Evolutionary conservation across 2,113 vertebrate genomes (phyloP).

Genomic region (Xiphophorus couchianus): DNA sequence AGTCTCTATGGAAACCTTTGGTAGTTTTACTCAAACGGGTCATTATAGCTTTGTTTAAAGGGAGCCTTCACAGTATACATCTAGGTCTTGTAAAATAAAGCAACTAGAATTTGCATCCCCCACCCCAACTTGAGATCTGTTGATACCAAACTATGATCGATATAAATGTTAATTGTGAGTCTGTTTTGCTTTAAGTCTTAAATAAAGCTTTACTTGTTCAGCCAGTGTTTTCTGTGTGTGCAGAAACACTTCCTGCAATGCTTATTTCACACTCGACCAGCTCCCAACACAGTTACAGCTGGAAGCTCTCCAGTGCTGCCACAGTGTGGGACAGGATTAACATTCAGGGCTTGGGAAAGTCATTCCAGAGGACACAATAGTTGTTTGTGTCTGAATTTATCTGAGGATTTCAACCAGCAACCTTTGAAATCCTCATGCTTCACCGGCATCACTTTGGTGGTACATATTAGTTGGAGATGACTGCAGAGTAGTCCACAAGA

Average conservation of each 20-base stretch:
- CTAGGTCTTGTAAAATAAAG: too few species aligned
- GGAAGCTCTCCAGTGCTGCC: constrained; percentile 31
- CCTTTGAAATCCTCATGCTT: constrained; percentile 36
- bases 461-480: constrained; percentile 40
- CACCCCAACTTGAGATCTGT: too few species aligned
- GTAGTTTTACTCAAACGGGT: too few species aligned
- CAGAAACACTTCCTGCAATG: constrained; percentile 10
- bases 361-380: constrained; percentile 31
- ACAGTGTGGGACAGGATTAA: constrained; percentile 39
- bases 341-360: constrained; percentile 18
- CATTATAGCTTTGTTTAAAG: too few species aligned
- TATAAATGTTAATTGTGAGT: not conserved
- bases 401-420: constrained; percentile 38
- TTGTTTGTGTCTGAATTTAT: constrained; percentile 29
- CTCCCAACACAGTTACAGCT: constrained; percentile 34
- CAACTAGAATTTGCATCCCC: too few species aligned
- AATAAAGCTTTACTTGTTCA: not conserved
- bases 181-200: not conserved
- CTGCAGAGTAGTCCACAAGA: constrained; percentile 22
- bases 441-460: constrained; percentile 11
- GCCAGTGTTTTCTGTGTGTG: constrained; percentile 1
- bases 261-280: constrained; percentile 35
- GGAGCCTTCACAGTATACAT: too few species aligned
- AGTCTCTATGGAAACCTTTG: too few species aligned
- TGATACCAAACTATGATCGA: not conserved